A percentile compares a stretch with the other conserved stretches of the same genome.
Evolutionary conservation across 2,888 invertebrate species (phyloP).

Genomic region (Galeruca laticollis): DNA sequence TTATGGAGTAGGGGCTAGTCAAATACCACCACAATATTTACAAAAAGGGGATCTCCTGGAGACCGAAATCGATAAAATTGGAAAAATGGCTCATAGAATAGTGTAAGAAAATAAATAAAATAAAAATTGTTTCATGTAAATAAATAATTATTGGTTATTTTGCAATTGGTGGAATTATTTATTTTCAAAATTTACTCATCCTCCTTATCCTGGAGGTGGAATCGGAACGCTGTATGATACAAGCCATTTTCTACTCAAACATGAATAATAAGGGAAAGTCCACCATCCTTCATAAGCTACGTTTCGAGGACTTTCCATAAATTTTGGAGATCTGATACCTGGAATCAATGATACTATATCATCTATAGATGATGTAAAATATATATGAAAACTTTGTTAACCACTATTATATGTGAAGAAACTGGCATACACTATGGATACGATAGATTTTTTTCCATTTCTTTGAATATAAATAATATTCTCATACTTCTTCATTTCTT

Average conservation of each 20-base stretch:
- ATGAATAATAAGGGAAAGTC: slow-evolving; percentile 91
- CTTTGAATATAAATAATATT: too few relatives aligned
- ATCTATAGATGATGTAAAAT: too few relatives aligned
- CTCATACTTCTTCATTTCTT: too few relatives aligned
- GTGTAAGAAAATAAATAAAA: slow-evolving; percentile 56
- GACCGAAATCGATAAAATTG: slow-evolving; percentile 77
- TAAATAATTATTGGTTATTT: too few relatives aligned
- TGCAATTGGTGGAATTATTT: too few relatives aligned
- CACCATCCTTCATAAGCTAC: slow-evolving; percentile 82
- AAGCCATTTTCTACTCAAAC: slow-evolving; percentile 83
- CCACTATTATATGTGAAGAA: too few relatives aligned
- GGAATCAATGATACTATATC: too few relatives aligned
- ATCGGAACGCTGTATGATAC: slow-evolving; percentile 85
- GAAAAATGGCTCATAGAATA: slow-evolving; percentile 73
- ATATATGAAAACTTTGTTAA: too few relatives aligned
- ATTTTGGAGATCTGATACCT: slow-evolving; percentile 76
- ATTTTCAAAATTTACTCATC: slow-evolving; percentile 59
- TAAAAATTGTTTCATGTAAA: too few relatives aligned
- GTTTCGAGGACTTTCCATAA: slow-evolving; percentile 75
- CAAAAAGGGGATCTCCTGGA: slow-evolving; percentile 81
- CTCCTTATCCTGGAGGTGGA: slow-evolving; percentile 70
- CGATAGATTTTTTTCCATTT: too few relatives aligned
- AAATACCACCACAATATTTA: slow-evolving; percentile 81
- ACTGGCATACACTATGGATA: too few relatives aligned
- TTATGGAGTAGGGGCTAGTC: slow-evolving; percentile 76